Evolutionary conservation across 2,113 vertebrate genomes (phyloP).

Genomic region (Pangasianodon hypophthalmus): DNA sequence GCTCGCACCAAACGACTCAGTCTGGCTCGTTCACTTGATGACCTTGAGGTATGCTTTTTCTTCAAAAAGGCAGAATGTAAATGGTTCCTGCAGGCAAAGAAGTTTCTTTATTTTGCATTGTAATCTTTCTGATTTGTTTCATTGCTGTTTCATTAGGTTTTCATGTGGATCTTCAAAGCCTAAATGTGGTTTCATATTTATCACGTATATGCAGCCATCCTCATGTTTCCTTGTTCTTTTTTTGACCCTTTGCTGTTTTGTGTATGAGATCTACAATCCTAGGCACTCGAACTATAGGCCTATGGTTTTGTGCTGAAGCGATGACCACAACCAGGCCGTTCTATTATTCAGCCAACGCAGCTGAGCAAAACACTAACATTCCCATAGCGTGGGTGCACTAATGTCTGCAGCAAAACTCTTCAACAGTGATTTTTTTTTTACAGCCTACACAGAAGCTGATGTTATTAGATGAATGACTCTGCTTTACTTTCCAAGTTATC

Average conservation of each 20-base stretch:
- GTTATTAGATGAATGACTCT: background rate
- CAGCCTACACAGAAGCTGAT: background rate
- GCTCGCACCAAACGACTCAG: slow-evolving; percentile 82
- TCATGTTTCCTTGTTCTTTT: background rate
- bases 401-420: background rate
- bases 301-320: background rate
- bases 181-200: background rate
- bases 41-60: slow-evolving; percentile 82
- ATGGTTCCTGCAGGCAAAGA: background rate
- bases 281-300: background rate
- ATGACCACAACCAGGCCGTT: background rate
- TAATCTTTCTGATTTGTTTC: background rate
- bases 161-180: background rate
- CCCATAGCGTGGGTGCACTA: background rate
- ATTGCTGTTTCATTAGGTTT: background rate
- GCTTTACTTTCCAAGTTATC: slow-evolving; percentile 10
- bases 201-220: background rate
- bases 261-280: background rate
- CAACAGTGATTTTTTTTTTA: background rate
- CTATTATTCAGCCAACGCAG: background rate
- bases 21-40: slow-evolving; percentile 88
- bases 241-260: background rate
- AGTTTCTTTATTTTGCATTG: background rate
- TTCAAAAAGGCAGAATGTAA: background rate
- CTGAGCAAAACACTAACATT: background rate